phyloP scores from a whole-genome alignment of 2,888 invertebrate species.

The Acanthacorydalis orientalis region DNA sequence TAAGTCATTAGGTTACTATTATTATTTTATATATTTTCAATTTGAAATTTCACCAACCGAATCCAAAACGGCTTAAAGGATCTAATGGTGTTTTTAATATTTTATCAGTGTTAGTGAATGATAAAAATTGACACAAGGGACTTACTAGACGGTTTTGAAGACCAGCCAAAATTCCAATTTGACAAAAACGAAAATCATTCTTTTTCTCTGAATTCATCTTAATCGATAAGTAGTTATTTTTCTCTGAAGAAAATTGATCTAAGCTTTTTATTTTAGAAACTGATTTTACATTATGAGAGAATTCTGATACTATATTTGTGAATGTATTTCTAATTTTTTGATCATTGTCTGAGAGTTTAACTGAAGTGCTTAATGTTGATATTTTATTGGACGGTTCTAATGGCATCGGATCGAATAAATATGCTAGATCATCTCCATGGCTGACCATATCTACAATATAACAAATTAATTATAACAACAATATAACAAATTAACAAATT shows the following conservation, averaged over 20 bases:
- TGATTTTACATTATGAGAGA: constrained; percentile 36
- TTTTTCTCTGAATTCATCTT: constrained; percentile 27
- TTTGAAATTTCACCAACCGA: no score
- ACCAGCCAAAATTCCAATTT: constrained; percentile 53
- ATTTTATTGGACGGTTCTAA: constrained; percentile 21
- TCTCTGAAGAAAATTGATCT: constrained; percentile 23
- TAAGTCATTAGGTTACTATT: no score
- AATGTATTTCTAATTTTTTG: constrained; percentile 45
- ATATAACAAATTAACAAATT: constrained; percentile 17
- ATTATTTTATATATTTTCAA: no score
- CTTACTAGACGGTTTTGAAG: constrained; percentile 38
- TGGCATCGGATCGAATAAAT: constrained; percentile 47
- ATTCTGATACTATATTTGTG: constrained; percentile 47
- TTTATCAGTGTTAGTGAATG: constrained; percentile 11
- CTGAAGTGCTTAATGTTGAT: constrained; percentile 9
- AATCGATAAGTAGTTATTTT: constrained; percentile 37
- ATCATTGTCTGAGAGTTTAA: constrained; percentile 31
- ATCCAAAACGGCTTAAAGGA: no score
- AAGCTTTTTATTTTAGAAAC: constrained; percentile 22
- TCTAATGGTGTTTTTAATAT: no score
- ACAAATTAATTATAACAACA: not conserved
- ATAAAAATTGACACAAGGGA: constrained; percentile 29
- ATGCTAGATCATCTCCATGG: constrained; percentile 58
- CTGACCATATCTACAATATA: constrained; percentile 26
- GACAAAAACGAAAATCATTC: constrained; percentile 39